A percentile compares a stretch with the other conserved stretches of the same genome.
These are phyloP conservation scores for Caloenas nicobarica DNA, from an alignment of 2,113 vertebrate species.

Conservation along the genomic window DNA sequence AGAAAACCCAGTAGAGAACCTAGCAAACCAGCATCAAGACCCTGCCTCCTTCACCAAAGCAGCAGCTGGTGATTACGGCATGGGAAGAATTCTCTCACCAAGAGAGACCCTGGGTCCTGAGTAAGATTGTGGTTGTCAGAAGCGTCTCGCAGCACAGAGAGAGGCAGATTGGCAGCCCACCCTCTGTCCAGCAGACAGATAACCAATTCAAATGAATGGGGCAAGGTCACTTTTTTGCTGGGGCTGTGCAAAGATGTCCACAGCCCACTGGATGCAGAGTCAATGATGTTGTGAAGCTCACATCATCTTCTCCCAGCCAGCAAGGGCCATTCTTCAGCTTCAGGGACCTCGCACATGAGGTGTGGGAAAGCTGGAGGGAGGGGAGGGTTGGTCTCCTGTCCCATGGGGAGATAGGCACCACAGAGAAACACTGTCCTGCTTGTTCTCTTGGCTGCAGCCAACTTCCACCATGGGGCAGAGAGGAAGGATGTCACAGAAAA, in stretches of 20 bases:
- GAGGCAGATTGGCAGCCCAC: not conserved
- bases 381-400: not conserved
- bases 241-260: not conserved
- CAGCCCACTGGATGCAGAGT: not conserved
- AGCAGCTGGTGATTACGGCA: not conserved
- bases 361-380: not conserved
- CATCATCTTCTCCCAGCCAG: not conserved
- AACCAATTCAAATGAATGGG: not conserved
- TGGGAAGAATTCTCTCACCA: not conserved
- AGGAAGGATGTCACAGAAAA: not conserved
- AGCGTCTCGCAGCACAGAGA: not conserved
- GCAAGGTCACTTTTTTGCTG: not conserved
- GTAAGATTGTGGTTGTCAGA: not conserved
- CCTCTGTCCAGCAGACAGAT: not conserved
- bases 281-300: not conserved
- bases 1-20: not conserved
- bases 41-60: not conserved
- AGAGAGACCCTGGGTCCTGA: not conserved
- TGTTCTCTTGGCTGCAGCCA: not conserved
- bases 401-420: not conserved
- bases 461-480: not conserved
- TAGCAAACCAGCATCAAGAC: fast-evolving
- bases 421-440: not conserved
- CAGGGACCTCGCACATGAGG: not conserved
- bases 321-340: not conserved